A percentile compares a stretch with the other conserved stretches of the same genome.
These are phyloP conservation scores for Isotomurus palustris DNA, from an alignment of 2,888 invertebrate species.

Conservation along the genomic window DNA sequence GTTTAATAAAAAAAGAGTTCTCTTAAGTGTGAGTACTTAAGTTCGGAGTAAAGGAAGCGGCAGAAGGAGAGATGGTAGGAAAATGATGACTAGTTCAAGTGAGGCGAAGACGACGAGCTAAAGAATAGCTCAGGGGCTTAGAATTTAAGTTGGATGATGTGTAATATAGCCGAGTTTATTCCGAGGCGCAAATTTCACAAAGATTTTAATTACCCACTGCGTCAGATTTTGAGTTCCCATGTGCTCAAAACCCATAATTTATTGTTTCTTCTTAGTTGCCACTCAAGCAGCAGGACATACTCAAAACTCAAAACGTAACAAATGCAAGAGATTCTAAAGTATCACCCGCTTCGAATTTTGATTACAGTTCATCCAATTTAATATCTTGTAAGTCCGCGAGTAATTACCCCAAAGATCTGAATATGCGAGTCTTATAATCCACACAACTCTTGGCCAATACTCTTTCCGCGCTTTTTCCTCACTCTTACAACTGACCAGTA, in stretches of 20 bases:
- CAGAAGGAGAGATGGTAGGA: too few relatives aligned
- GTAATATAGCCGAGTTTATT: neutral
- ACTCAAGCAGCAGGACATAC: conserved; percentile 43
- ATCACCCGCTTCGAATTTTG: conserved; percentile 15
- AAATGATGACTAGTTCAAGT: too few relatives aligned
- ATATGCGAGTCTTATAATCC: neutral
- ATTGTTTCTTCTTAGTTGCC: conserved; percentile 42
- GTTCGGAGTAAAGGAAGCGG: too few relatives aligned
- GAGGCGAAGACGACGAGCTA: too few relatives aligned
- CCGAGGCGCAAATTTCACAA: conserved; percentile 22
- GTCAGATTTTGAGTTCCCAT: conserved; percentile 37
- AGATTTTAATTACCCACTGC: conserved; percentile 42
- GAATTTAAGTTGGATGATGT: neutral
- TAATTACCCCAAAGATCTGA: conserved; percentile 2
- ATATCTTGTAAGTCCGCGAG: neutral
- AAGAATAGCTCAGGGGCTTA: neutral
- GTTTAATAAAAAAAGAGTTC: too few relatives aligned
- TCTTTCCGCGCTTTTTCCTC: conserved; percentile 4
- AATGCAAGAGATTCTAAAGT: too few relatives aligned
- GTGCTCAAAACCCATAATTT: conserved; percentile 41
- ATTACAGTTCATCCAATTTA: conserved; percentile 14
- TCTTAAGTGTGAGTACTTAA: too few relatives aligned
- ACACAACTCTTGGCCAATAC: neutral
- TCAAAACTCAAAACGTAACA: too few relatives aligned
- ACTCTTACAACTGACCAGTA: conserved; percentile 10